These are phyloP conservation scores for Cynaeus angustus DNA, from an alignment of 2,888 invertebrate species.

Conservation along the genomic window DNA sequence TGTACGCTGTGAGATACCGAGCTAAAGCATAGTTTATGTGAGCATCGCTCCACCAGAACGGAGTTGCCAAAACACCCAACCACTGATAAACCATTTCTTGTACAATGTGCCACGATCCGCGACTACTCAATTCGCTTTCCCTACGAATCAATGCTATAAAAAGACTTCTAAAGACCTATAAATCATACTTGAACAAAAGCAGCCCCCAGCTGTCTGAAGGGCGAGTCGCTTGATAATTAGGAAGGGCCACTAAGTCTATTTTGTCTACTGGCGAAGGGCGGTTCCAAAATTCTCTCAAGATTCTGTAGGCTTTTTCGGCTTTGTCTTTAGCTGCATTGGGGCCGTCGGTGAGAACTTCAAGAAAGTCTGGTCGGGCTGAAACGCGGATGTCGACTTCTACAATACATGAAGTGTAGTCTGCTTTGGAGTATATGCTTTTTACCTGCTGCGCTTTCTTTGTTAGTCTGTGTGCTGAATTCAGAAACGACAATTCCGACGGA, in stretches of 20 bases:
- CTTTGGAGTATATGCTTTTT: neutral
- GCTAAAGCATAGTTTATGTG: slow-evolving; percentile 85
- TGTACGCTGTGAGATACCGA: slow-evolving; percentile 83
- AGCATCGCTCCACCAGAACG: slow-evolving; percentile 85
- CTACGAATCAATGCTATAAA: slow-evolving; percentile 72
- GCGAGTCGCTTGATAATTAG: slow-evolving; percentile 80
- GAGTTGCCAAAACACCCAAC: slow-evolving; percentile 84
- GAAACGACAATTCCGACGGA: slow-evolving; percentile 83
- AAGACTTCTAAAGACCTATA: neutral
- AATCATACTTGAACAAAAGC: slow-evolving; percentile 80
- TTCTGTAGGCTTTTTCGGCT: slow-evolving; percentile 74
- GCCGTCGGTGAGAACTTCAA: slow-evolving; percentile 75
- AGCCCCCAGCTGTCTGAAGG: slow-evolving; percentile 88
- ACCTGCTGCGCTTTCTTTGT: neutral
- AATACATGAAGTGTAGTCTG: slow-evolving; percentile 34
- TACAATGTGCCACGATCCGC: slow-evolving; percentile 79
- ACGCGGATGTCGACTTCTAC: slow-evolving; percentile 74
- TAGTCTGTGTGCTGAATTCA: slow-evolving; percentile 71
- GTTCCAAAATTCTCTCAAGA: slow-evolving; percentile 78
- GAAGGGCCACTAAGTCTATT: slow-evolving; percentile 83
- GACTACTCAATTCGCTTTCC: slow-evolving; percentile 82
- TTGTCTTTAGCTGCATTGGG: slow-evolving; percentile 72
- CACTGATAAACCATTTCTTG: slow-evolving; percentile 88
- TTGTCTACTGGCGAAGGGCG: slow-evolving; percentile 79
- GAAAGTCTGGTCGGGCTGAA: slow-evolving; percentile 79